A percentile compares a stretch with the other conserved stretches of the same genome.
Conservation (phyloP, 2,113 vertebrate genomes). For the Anoura caudifer region DNA sequence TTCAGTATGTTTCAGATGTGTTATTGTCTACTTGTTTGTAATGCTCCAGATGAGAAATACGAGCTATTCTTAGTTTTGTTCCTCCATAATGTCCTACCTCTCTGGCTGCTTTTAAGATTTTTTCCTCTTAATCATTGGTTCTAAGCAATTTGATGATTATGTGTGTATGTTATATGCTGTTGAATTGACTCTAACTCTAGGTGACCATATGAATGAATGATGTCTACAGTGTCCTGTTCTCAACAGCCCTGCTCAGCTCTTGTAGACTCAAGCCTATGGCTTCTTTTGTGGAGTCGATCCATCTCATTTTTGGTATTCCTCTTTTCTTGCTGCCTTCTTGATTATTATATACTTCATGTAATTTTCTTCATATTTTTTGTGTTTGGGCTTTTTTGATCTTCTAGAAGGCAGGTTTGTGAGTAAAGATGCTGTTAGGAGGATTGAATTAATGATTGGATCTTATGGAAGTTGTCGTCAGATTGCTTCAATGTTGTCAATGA, state of each 20-base stretch:
- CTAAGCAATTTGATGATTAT: not conserved
- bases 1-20: not conserved
- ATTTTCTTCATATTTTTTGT: not conserved
- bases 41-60: not conserved
- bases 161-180: not conserved
- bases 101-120: not conserved
- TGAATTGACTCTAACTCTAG: not conserved
- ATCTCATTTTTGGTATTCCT: not conserved
- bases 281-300: not conserved
- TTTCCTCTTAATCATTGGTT: not conserved
- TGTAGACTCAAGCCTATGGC: not conserved
- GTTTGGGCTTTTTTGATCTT: not conserved
- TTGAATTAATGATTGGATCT: not conserved
- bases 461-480: slow-evolving; percentile 1
- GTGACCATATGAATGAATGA: not conserved
- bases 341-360: not conserved
- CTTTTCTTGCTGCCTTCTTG: not conserved
- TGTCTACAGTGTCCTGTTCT: not conserved
- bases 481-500: not conserved
- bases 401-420: not conserved
- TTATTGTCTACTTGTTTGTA: not conserved
- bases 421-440: not conserved
- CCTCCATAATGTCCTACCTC: not conserved
- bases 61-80: not conserved
- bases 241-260: not conserved